A percentile compares a stretch with the other conserved stretches of the same genome.
Evolutionary conservation across 2,113 vertebrate genomes (phyloP).

Genomic region (Rallus limicola): DNA sequence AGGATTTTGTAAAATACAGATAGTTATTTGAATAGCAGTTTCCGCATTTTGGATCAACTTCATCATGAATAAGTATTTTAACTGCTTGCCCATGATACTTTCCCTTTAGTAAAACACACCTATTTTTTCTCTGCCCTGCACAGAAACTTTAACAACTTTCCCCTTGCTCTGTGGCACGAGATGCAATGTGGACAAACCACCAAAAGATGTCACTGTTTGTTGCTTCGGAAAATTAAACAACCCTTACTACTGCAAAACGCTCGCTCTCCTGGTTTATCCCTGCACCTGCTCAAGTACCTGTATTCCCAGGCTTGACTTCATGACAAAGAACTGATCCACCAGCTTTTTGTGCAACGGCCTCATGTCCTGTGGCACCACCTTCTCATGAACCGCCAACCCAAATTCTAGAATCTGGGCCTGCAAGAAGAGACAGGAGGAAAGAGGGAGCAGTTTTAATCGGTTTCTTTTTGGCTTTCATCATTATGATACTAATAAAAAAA

Average conservation of each 20-base stretch:
- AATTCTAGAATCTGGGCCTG: slow-evolving; percentile 97
- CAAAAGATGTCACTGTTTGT: slow-evolving; percentile 75
- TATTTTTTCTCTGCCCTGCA: background rate
- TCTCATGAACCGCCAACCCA: slow-evolving; percentile 93
- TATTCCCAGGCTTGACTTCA: slow-evolving; percentile 98
- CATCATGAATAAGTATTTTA: background rate
- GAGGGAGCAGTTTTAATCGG: background rate
- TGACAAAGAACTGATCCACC: slow-evolving; percentile 97
- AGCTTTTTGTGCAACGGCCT: slow-evolving; percentile 95
- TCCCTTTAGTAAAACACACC: background rate
- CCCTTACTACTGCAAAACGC: background rate
- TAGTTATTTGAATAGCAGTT: background rate
- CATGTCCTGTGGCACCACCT: slow-evolving; percentile 98
- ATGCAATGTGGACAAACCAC: slow-evolving; percentile 51
- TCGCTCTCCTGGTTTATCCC: background rate
- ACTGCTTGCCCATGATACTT: background rate
- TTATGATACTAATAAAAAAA: background rate
- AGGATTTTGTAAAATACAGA: background rate
- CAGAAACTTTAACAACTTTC: background rate
- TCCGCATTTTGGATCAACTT: background rate
- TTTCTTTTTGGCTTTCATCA: background rate
- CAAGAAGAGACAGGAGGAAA: background rate
- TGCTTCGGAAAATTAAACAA: background rate
- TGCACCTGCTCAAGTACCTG: slow-evolving; percentile 78
- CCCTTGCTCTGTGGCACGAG: background rate